Conservation (phyloP, 2,113 vertebrate species). For the Martes martes region DNA sequence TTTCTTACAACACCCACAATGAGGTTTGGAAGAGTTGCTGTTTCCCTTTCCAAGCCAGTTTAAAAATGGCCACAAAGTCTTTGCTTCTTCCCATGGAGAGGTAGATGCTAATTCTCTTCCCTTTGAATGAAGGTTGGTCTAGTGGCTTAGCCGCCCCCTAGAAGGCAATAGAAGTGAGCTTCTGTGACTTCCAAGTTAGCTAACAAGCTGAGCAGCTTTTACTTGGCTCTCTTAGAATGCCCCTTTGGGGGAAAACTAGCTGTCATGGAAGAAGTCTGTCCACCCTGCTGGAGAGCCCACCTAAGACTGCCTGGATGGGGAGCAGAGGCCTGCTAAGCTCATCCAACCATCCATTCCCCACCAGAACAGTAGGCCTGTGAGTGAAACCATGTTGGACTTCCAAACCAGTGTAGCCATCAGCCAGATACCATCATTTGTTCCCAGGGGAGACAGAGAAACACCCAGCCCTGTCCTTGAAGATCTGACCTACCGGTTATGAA, state of each 20-base stretch:
- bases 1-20: not conserved
- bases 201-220: not conserved
- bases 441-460: not conserved
- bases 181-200: not conserved
- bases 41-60: not conserved
- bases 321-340: not conserved
- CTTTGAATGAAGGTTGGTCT: not conserved
- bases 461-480: not conserved
- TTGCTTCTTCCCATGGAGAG: not conserved
- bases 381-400: not conserved
- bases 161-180: not conserved
- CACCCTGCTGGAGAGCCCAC: not conserved
- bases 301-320: not conserved
- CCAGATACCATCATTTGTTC: not conserved
- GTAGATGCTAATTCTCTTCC: not conserved
- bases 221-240: not conserved
- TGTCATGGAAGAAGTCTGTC: not conserved
- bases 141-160: not conserved
- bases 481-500: not conserved
- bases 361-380: not conserved
- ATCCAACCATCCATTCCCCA: not conserved
- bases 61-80: not conserved
- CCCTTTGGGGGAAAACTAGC: not conserved
- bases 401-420: not conserved
- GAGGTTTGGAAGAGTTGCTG: not conserved